A percentile compares a stretch with the other conserved stretches of the same genome.
Conservation (phyloP, 2,797 vertebrate genomes). For the Poeciliopsis turneri region DNA sequence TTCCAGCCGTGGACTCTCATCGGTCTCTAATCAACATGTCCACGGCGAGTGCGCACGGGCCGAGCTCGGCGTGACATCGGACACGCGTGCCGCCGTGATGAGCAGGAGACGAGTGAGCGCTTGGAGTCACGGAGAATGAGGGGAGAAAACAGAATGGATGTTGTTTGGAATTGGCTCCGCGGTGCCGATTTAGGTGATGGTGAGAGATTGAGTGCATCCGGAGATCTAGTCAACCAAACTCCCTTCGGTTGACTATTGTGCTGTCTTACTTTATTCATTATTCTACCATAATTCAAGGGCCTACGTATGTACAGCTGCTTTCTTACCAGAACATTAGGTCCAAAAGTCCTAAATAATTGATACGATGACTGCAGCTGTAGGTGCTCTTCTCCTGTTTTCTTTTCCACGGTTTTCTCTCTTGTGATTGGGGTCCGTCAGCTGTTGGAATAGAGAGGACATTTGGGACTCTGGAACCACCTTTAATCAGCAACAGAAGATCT, state of each 20-base stretch:
- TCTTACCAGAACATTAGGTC: constrained; percentile 4
- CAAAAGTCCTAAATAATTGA: not conserved
- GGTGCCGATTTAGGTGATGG: constrained; percentile 64
- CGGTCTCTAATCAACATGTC: constrained; percentile 58
- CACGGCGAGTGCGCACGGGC: constrained; percentile 9
- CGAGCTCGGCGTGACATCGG: not conserved
- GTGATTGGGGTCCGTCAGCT: not conserved
- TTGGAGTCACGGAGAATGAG: constrained; percentile 30
- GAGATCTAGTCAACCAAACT: constrained; percentile 20
- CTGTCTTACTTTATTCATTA: constrained; percentile 3
- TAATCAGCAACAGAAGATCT: not conserved
- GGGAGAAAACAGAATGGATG: constrained; percentile 53
- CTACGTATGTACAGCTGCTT: not conserved
- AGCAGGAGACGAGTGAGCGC: constrained; percentile 67
- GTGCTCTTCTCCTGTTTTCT: not conserved
- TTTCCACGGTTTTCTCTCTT: not conserved
- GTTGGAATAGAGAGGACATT: not conserved
- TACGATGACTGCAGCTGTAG: not conserved
- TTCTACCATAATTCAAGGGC: not conserved
- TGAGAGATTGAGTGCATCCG: constrained; percentile 51
- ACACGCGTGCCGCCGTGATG: constrained; percentile 51
- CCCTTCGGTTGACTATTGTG: constrained; percentile 33
- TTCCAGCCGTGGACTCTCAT: constrained; percentile 59
- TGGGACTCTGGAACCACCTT: not conserved
- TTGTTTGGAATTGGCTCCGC: constrained; percentile 40